Base-by-base conservation (phyloP, 2,113 vertebrate genomes). In the Rhinopomastus cyanomelas region DNA sequence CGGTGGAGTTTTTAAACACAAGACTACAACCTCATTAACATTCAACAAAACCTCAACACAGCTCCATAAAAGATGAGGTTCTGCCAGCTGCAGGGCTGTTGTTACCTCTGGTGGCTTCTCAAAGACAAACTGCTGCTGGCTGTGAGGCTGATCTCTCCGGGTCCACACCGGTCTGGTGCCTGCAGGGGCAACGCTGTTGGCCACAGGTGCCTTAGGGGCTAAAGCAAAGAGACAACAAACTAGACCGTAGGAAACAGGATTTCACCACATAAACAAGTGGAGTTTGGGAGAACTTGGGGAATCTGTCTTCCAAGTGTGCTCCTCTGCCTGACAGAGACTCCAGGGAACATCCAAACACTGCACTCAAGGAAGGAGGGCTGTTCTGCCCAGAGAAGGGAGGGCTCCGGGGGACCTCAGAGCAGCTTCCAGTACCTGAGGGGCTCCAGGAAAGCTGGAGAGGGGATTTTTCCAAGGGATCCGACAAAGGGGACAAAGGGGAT, bases 41-140 rank as follows among this genome's bases (percentile, higher is more conserved):
- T 15, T 42, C 39, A 42, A 42, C 39, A 11, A 42, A 42, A 42
- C 11, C 39, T 15, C 39, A 11, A 42, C 39, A 42, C 11, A 42
- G 39, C 39, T 42, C 39, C 39, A 42, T 16, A 68, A n/a, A 51
- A 76, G 10, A 68, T 9, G 7, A 71, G 32, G 52, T 36, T 52
- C 55, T 59, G 9, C 26, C 51, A 12, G 21, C 23, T 53, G 73
- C 3, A 0, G 0, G 25, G 23, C 27, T 29, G 75, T 52, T 81
- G 72, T 96, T 96, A 98, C 97, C 96, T 97, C 92, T 74, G 91
- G 56, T 32, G 98, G 97, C 72, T 98, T 97, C 93, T 62, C 93
- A 95, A 98, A 99, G 68, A 98, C 97, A 96, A 98, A 98, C 1
- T 93, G 96, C 59, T 89, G 96, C 44, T 95, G 92, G 53, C 85